Percentiles rank a stretch among this genome's conserved stretches.
phyloP scores from a whole-genome alignment of 2,113 vertebrate species.

The Pardalotus punctatus region DNA sequence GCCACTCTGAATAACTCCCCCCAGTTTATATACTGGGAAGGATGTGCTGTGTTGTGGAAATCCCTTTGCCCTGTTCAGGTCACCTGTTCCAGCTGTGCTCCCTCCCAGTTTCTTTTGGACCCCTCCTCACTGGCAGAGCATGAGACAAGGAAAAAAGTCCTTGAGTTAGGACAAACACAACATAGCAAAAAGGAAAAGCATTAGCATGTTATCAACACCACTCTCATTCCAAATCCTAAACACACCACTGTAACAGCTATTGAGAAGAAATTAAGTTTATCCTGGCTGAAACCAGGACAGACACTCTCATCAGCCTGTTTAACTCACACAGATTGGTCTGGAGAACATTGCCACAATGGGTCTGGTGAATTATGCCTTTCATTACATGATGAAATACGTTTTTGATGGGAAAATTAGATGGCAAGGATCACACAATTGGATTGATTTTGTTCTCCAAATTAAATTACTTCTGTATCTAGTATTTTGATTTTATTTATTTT shows the following conservation, averaged over 20 bases:
- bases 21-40: neutral
- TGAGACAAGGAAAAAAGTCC: neutral
- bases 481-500: neutral
- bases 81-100: neutral
- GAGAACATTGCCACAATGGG: neutral
- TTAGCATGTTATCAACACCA: neutral
- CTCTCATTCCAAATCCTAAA: neutral
- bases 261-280: neutral
- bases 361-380: neutral
- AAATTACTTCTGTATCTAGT: neutral
- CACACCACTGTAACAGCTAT: neutral
- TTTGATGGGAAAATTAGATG: neutral
- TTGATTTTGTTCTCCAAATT: neutral
- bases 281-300: neutral
- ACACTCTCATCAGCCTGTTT: neutral
- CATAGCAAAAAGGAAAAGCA: neutral
- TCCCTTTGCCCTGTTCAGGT: fast-evolving
- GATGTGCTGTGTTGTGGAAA: neutral
- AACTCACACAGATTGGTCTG: neutral
- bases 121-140: neutral
- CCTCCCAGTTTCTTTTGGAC: neutral
- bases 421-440: fast-evolving
- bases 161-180: neutral
- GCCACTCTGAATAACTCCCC: neutral
- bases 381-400: neutral